These are phyloP conservation scores for Haemorhous mexicanus DNA, from an alignment of 2,113 vertebrate species.

Conservation along the genomic window DNA sequence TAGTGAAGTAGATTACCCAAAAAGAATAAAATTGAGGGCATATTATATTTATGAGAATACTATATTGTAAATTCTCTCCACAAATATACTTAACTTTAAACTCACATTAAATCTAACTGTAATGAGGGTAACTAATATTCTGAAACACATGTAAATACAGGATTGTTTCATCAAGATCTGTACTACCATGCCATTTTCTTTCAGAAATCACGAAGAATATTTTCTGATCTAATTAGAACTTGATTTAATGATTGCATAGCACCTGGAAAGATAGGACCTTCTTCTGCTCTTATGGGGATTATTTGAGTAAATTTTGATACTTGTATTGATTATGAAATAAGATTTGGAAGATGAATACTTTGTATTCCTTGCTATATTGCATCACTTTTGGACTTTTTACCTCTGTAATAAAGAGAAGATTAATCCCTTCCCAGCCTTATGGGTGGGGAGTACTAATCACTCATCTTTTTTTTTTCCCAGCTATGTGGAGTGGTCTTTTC, in stretches of 20 bases:
- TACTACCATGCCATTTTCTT: not conserved
- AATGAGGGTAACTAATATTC: not conserved
- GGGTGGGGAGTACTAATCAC: not conserved
- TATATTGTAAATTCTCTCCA: not conserved
- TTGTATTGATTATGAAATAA: not conserved
- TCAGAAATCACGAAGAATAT: not conserved
- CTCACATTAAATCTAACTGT: not conserved
- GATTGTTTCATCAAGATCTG: not conserved
- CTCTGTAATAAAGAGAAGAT: not conserved
- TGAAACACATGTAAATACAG: not conserved
- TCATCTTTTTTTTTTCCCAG: constrained; percentile 26
- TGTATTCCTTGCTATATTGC: not conserved
- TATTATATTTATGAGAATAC: not conserved
- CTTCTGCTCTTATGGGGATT: not conserved
- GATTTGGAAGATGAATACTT: not conserved
- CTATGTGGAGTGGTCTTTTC: constrained; percentile 98
- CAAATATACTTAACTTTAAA: not conserved
- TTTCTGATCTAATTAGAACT: not conserved
- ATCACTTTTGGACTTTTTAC: not conserved
- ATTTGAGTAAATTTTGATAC: not conserved
- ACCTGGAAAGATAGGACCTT: not conserved
- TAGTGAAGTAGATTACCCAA: not conserved
- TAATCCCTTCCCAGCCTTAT: not conserved
- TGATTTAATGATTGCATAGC: not conserved
- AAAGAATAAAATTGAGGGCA: not conserved